Conservation (phyloP, 2,888 invertebrate genomes). For the Lumbricus terrestris region DNA sequence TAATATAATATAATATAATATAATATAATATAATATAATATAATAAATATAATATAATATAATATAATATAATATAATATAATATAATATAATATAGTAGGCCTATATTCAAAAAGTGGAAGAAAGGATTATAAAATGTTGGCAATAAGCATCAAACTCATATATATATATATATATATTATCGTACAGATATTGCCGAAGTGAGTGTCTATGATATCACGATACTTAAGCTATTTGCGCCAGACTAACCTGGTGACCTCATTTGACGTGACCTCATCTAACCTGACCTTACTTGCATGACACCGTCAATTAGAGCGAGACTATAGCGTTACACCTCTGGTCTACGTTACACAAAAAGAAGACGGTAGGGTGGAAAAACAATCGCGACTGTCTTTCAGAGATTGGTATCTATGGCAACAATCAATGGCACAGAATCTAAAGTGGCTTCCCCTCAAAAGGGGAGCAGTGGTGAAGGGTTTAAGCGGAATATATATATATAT, state of each 20-base stretch:
- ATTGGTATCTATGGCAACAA: not conserved
- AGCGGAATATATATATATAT: too few species aligned
- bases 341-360: not conserved
- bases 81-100: too few species aligned
- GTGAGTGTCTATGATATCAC: not conserved
- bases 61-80: too few species aligned
- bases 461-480: too few species aligned
- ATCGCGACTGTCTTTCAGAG: not conserved
- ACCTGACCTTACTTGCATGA: not conserved
- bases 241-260: not conserved
- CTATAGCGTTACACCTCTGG: too few species aligned
- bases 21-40: too few species aligned
- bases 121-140: not conserved
- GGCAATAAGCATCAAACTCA: not conserved
- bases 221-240: not conserved
- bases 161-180: not conserved
- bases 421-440: not conserved
- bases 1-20: too few species aligned
- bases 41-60: too few species aligned
- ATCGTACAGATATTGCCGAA: too few species aligned
- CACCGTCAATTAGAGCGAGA: not conserved
- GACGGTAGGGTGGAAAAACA: not conserved
- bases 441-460: too few species aligned
- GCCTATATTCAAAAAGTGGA: too few species aligned
- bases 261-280: not conserved